Base-by-base conservation (phyloP, 2,888 invertebrate species). In the Phasia obesa region DNA sequence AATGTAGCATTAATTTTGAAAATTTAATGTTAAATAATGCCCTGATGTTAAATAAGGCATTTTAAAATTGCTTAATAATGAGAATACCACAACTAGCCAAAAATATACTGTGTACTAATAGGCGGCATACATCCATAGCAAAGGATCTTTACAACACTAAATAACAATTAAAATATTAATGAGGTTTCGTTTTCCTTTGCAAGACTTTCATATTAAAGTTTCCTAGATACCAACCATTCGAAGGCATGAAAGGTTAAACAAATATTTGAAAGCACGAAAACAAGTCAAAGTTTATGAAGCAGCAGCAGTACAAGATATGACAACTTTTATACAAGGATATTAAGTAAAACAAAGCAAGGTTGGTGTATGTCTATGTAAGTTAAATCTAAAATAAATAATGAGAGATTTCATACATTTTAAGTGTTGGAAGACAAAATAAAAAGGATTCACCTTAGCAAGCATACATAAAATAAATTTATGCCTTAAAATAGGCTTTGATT, bases 401-500 rank as follows among this genome's bases (percentile, higher is more conserved):
- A 64, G 35, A 71, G 2, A 25, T 57, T 11, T 73, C 60, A 60
- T 71, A 65, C 59, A 44, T 65, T 62, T 70, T 70, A 62, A 27
- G 19, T 17, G 53, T 31, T 42, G 44, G 5, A 53, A 38, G 49
- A 31, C 35, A 35, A 59, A 17, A 23, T n/a, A 23, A 31, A 38
- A 25, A 27, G 5, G 19, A 42, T 49, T 49, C 19, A 38, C 2
- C 9, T 60, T 31, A 53, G 13, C 44, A 53, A 49, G 4, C 31
- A 9, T 23, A 49, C 3, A 42, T 42, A 38, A 44, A 27, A 55
- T 27, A 62, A 13, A 21, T n/a, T 11, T 42, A 42, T 21, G 42
- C 73, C 67, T 44, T 31, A 44, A 67, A 42, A 27, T 67, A 74
- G 42, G 19, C 44, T 17, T 47, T 47, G 17, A 7, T 17, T 19